Base-by-base conservation (phyloP, 2,113 vertebrate species). In the Gymnarchus niloticus region DNA sequence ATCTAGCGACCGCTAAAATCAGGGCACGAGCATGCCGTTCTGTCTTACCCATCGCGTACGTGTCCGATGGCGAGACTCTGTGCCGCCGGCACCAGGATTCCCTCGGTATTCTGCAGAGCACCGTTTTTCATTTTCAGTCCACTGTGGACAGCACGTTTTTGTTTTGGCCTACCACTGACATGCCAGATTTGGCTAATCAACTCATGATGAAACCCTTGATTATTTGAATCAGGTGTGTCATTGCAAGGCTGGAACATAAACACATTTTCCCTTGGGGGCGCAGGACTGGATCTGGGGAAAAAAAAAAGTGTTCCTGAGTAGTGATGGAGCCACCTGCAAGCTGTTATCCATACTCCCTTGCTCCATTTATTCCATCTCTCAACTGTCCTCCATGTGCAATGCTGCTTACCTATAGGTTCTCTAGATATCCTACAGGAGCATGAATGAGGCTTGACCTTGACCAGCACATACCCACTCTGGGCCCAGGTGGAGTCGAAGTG, bases 241-340 rank as follows among this genome's bases (percentile, higher is more conserved):
- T 33, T 73, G 28, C 65, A 73, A 73, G 65, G 65, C 65, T 73
- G 65, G 28, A 73, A 73, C 33, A 73, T 37, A 73, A 73, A 73
- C 65, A 73, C n/a, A 14, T 41, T 73, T 41, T 73, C 65, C 65
- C 65, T 73, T 2, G 14, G 65, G 65, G 41, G 28, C n/a, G 12
- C 19, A 33, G 65, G 65, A 37, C 33, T 19, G 65, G 65, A 73
- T 37, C 33, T 6, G 65, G 41, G 41, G 41, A 69, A 73, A 41
- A 73, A 9, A 0, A n/a, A n/a, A n/a, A n/a, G n/a, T n/a, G n/a
- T n/a, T n/a, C n/a, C n/a, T n/a, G n/a, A n/a, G 52, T 56, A 48
- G 76, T 21, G 21, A 48, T 49, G 46, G n/a, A 80, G n/a, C 76
- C 23, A 41, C 28, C 65, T 73, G 65, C 3, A 28, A 73, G 65